These are phyloP conservation scores for Sphinx pinastri DNA, from an alignment of 2,888 invertebrate genomes.

Conservation along the genomic window DNA sequence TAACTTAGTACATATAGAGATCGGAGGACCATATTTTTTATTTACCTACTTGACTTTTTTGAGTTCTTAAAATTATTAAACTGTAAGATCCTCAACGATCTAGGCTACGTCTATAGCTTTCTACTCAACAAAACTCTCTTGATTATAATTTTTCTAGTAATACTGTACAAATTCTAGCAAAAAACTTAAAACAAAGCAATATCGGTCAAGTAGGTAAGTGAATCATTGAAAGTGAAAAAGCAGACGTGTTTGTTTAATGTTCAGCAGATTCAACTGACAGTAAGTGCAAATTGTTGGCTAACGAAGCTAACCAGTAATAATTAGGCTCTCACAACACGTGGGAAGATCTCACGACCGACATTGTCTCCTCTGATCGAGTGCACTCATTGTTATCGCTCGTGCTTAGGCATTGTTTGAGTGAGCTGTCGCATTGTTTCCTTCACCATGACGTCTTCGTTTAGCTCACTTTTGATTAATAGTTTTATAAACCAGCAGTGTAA, in stretches of 20 bases:
- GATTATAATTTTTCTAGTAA: not conserved
- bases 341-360: constrained; percentile 70
- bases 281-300: constrained; percentile 67
- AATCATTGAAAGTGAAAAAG: constrained; percentile 31
- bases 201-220: not conserved
- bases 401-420: constrained; percentile 40
- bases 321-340: constrained; percentile 61
- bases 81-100: not conserved
- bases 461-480: constrained; percentile 51
- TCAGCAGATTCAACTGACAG: constrained; percentile 38
- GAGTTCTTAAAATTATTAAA: not conserved
- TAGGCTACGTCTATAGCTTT: not conserved
- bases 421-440: constrained; percentile 53
- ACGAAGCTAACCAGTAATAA: constrained; percentile 68
- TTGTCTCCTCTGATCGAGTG: constrained; percentile 61
- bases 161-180: not conserved
- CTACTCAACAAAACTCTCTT: not conserved
- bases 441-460: constrained; percentile 48
- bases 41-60: not conserved
- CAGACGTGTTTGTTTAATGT: constrained; percentile 41
- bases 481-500: constrained; percentile 51
- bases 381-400: constrained; percentile 65
- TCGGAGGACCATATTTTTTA: no score
- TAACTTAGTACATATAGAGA: no score
- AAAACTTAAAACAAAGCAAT: constrained; percentile 20